These are phyloP conservation scores for Plecotus auritus DNA, from an alignment of 2,113 vertebrate species.

Conservation along the genomic window DNA sequence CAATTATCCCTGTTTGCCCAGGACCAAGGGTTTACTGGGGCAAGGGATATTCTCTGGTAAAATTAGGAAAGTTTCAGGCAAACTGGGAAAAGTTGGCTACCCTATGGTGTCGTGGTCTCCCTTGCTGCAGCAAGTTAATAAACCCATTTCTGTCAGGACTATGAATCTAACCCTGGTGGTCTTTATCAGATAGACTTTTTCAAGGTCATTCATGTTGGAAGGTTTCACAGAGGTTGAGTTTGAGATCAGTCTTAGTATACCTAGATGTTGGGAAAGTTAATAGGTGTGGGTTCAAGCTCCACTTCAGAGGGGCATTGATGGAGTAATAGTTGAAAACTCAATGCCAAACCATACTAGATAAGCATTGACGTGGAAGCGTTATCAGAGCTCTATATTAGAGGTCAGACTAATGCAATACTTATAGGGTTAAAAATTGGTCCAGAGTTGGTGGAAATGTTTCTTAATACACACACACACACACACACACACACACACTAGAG, in stretches of 20 bases:
- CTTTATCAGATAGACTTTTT: conserved; percentile 2
- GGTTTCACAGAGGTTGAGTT: background rate
- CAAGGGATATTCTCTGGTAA: background rate
- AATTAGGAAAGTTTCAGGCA: background rate
- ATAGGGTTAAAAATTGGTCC: background rate
- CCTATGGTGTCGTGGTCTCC: background rate
- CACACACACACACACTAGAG: no score
- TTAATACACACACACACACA: no score
- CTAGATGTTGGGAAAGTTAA: background rate
- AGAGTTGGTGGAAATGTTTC: background rate
- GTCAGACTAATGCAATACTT: background rate
- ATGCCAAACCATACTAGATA: background rate
- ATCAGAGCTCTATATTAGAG: background rate
- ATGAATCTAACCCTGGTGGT: background rate
- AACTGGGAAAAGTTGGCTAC: background rate
- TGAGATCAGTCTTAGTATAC: background rate
- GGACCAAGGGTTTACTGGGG: background rate
- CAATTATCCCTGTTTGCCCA: background rate
- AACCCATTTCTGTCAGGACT: background rate
- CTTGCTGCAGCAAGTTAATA: background rate
- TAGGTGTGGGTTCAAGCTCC: background rate
- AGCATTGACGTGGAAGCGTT: background rate
- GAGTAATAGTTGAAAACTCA: background rate
- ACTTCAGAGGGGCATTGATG: background rate
- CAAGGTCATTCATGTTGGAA: conserved; percentile 10